phyloP scores from a whole-genome alignment of 2,888 invertebrate genomes.

The Coelogynopora nodosa region DNA sequence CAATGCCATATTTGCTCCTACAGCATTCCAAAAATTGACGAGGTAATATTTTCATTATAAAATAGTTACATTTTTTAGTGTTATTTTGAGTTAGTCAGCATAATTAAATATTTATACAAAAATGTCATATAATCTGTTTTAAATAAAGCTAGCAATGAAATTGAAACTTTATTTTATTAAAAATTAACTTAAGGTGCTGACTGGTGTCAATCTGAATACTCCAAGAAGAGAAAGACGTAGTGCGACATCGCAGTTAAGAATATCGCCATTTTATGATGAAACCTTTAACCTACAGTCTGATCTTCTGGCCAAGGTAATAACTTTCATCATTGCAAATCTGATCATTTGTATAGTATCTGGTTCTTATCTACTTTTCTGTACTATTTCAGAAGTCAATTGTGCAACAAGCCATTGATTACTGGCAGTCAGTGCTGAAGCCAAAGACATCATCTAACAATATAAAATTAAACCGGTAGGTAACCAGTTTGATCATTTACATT shows the following conservation, averaged over 20 bases:
- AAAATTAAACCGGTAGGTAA: not conserved
- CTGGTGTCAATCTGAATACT: not conserved
- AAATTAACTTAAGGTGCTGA: not conserved
- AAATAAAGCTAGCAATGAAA: too few species aligned
- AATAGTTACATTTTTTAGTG: not conserved
- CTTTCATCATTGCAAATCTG: not conserved
- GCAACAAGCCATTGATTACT: not conserved
- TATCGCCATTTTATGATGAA: not conserved
- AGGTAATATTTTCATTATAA: not conserved
- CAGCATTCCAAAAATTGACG: not conserved
- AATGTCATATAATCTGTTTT: too few species aligned
- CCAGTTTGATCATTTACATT: too few species aligned
- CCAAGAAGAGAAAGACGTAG: not conserved
- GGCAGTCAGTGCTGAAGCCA: not conserved
- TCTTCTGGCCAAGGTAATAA: not conserved
- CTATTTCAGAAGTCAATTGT: not conserved
- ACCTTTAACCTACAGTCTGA: not conserved
- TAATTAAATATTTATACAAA: too few species aligned
- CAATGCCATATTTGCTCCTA: not conserved
- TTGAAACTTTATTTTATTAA: too few species aligned
- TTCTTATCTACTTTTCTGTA: not conserved
- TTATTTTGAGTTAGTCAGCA: too few species aligned
- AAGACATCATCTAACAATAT: not conserved
- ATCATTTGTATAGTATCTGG: not conserved
- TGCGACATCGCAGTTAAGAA: not conserved